These are phyloP conservation scores for Ophion costatus DNA, from an alignment of 2,888 invertebrate species.

Conservation along the genomic window DNA sequence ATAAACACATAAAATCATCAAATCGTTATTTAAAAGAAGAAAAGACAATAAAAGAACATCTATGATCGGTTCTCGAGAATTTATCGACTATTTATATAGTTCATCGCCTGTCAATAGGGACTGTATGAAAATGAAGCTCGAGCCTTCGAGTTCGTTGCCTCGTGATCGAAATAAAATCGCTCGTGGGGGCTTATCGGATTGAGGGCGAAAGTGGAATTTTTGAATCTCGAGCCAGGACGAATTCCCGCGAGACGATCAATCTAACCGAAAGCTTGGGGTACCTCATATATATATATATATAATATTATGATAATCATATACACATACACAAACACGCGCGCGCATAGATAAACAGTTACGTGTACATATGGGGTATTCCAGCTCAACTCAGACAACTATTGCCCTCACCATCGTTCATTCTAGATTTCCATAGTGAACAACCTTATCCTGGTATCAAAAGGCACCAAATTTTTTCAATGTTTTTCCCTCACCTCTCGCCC, in stretches of 20 bases:
- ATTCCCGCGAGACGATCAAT: slow-evolving; percentile 66
- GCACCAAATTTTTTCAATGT: no score
- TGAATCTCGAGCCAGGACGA: slow-evolving; percentile 54
- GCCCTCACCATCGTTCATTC: no score
- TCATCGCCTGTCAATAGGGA: background rate
- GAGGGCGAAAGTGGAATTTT: slow-evolving; percentile 17
- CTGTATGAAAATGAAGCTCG: background rate
- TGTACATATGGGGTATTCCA: no score
- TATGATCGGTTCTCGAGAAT: no score
- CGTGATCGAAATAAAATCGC: background rate
- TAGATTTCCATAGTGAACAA: no score
- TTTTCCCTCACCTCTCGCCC: no score
- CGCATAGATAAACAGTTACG: background rate
- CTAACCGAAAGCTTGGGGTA: slow-evolving; percentile 40
- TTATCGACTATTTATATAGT: no score
- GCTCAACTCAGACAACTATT: no score
- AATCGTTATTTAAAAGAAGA: no score
- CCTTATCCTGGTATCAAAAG: no score
- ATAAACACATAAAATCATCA: background rate
- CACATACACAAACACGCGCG: background rate
- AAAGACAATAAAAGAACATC: no score
- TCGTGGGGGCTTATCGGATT: background rate
- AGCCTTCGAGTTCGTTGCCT: background rate
- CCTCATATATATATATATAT: slow-evolving; percentile 47
- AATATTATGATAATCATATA: background rate